Evolutionary conservation across 2,888 invertebrate species (phyloP), one percentile per base, ranked within the genome.

Genomic region (Cephus rjabovi): DNA sequence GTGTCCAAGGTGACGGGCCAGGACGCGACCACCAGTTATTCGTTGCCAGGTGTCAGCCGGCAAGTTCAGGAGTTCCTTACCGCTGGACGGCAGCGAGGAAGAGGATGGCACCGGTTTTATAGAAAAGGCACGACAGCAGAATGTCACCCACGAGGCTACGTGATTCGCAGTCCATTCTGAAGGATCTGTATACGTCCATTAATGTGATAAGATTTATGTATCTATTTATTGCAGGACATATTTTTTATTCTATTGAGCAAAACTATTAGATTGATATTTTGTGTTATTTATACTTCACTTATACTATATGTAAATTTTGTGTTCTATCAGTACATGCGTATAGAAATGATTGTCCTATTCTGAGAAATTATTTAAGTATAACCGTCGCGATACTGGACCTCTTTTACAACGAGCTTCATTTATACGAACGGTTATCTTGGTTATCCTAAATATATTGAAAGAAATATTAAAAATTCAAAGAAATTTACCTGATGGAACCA

Each of bases 1-100:
- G 85, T 94, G 93, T 0, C 94, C 95, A 78, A 95, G 93, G 85
- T 95, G 95, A 83, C 94, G 93, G 1, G 94, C 94, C 75, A 95
- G 91, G 75, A 94, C 89, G 77, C 92, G 92, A 34, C 94, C 95
- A 33, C 92, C 92, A 0, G 94, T 92, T 79, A 93, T 92, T 74
- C 92, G 91, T 91, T 93, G 93, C 91, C 95, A 94, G 78, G 95
- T 94, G 0, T 94, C 93, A 79, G 94, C 92, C 69, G 93, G 94
- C 87, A 96, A 92, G 74, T 92, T 89, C 83, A 95, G 93, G 56
- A 95, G 90, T 82, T 94, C 94, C 35, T 89, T 87, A 6, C 95
- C 95, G 9, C 91, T 92, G 78, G 88, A 90, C 12, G 95, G 95
- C 88, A 95, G 94, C 82, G 93, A 91, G 34, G 90, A 83, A 4